These are phyloP conservation scores for Notolabrus celidotus DNA, from an alignment of 2,797 vertebrate species.

Conservation along the genomic window DNA sequence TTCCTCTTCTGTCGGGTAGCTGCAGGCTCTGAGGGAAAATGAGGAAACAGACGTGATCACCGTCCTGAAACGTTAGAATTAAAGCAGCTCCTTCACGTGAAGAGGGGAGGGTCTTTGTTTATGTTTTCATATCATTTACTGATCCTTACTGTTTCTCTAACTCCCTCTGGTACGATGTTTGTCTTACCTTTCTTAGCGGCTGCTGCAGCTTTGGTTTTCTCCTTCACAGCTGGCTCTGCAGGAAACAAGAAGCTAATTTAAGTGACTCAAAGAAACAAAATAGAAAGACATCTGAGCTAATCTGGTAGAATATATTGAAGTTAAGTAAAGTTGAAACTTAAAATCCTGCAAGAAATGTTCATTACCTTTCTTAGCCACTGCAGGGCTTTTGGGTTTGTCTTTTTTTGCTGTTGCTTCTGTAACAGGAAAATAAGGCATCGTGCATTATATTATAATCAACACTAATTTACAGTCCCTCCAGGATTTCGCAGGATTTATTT, in stretches of 20 bases:
- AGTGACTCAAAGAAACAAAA: neutral
- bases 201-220: conserved; percentile 26
- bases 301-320: no score
- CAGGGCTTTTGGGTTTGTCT: conserved; percentile 48
- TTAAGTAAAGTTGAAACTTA: no score
- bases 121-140: neutral
- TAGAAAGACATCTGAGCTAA: neutral
- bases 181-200: conserved; percentile 52
- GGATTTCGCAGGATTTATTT: no score
- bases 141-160: neutral
- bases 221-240: conserved; percentile 20
- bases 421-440: conserved; percentile 1
- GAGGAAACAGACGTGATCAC: conserved; percentile 30
- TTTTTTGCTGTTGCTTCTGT: conserved; percentile 41
- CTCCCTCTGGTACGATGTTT: neutral
- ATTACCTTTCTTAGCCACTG: conserved; percentile 55
- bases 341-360: no score
- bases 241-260: neutral
- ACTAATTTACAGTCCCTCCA: no score
- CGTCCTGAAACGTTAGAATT: conserved; percentile 17
- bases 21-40: conserved; percentile 50
- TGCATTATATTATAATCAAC: no score
- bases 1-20: conserved; percentile 51
- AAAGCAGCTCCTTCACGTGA: neutral
- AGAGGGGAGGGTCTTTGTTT: neutral